phyloP scores from a whole-genome alignment of 2,888 invertebrate genomes.

The Seira sanloemensis region DNA sequence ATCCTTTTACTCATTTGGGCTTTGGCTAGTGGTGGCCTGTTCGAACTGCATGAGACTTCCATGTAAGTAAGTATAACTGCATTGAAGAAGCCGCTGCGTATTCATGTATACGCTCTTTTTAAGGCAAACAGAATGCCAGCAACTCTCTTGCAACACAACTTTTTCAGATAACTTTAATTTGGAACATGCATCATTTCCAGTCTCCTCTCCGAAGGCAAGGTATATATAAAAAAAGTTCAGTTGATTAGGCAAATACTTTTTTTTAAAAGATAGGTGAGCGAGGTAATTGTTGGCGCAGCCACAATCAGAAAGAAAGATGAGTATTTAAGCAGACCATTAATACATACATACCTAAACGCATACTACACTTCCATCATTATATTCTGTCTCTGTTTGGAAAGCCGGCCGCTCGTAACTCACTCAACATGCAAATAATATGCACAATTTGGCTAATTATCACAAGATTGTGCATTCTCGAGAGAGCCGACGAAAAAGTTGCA shows the following conservation, averaged over 20 bases:
- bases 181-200: background rate
- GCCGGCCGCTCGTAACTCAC: no score
- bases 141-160: background rate
- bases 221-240: slow-evolving; percentile 38
- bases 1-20: slow-evolving; percentile 7
- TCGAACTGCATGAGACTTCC: background rate
- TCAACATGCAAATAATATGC: no score
- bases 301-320: slow-evolving; percentile 55
- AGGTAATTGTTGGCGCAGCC: background rate
- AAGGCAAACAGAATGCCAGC: background rate
- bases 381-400: no score
- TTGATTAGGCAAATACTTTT: slow-evolving; percentile 61
- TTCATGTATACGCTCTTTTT: background rate
- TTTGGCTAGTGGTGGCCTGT: background rate
- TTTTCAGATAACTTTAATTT: background rate
- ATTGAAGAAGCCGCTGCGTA: background rate
- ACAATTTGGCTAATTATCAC: no score
- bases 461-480: no score
- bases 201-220: background rate
- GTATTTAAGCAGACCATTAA: slow-evolving; percentile 63
- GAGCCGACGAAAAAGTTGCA: no score
- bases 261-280: background rate
- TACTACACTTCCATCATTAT: no score
- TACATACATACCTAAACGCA: no score
- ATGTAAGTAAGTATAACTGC: background rate